Evolutionary conservation across 2,888 invertebrate genomes (phyloP).

Genomic region (Nephrocerus scutellatus): DNA sequence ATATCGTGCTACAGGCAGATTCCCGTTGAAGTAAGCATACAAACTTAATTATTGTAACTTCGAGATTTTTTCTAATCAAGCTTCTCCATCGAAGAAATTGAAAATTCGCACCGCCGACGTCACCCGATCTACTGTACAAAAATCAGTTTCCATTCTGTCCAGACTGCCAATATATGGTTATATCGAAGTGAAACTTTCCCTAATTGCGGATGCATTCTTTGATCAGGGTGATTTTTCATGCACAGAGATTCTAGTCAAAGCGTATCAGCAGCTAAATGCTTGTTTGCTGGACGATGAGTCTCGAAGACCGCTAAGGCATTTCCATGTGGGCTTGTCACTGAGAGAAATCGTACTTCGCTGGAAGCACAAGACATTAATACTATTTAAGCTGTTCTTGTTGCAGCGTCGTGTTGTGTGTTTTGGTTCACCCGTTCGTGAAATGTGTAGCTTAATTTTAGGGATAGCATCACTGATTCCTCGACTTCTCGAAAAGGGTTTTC

Average conservation of each 20-base stretch:
- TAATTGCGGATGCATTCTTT: constrained; percentile 96
- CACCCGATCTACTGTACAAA: constrained; percentile 95
- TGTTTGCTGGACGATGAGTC: constrained; percentile 55
- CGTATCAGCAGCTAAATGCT: constrained; percentile 83
- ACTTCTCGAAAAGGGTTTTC: constrained; percentile 77
- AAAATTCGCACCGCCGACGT: constrained; percentile 89
- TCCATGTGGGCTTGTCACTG: constrained; percentile 43
- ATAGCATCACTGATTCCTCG: constrained; percentile 85
- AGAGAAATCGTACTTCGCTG: constrained; percentile 53
- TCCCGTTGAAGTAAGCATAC: constrained; percentile 72
- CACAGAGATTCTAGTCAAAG: constrained; percentile 81
- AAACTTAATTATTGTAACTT: background rate
- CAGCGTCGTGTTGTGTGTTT: constrained; percentile 86
- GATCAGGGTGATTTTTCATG: constrained; percentile 89
- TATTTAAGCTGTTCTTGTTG: constrained; percentile 87
- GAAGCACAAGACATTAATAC: constrained; percentile 82
- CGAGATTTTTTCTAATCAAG: background rate
- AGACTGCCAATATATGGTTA: constrained; percentile 87
- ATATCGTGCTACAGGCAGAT: constrained; percentile 98
- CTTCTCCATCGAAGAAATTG: constrained; percentile 63
- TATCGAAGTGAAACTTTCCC: constrained; percentile 87
- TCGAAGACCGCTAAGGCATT: constrained; percentile 50
- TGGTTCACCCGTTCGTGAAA: constrained; percentile 83
- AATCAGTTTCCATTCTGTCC: constrained; percentile 93
- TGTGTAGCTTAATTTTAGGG: constrained; percentile 81